These are phyloP conservation scores for Rhynchonycteris naso DNA, from an alignment of 2,797 vertebrate species.

Conservation along the genomic window DNA sequence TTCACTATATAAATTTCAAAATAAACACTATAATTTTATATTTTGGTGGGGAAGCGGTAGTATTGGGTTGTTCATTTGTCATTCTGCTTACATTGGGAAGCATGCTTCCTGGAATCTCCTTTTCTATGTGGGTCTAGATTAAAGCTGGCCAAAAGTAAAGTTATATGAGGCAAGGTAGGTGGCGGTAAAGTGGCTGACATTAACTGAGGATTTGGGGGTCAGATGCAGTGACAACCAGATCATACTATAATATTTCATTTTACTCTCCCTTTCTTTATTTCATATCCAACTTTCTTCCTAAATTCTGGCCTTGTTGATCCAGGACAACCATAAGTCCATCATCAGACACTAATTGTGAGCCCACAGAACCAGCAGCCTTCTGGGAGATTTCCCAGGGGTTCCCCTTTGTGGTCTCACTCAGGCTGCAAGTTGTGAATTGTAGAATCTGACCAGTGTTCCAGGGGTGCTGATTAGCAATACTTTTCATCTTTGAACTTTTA, in stretches of 20 bases:
- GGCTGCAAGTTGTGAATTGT: background rate
- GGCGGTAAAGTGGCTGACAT: background rate
- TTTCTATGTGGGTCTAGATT: background rate
- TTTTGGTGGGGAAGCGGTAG: background rate
- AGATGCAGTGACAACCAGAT: background rate
- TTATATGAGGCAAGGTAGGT: fast-evolving
- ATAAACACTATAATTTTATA: background rate
- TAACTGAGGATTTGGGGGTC: background rate
- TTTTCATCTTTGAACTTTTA: background rate
- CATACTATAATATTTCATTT: background rate
- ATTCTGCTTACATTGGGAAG: background rate
- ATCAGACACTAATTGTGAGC: background rate
- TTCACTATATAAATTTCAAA: background rate
- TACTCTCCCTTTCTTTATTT: background rate
- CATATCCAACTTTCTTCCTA: background rate
- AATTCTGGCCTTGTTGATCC: background rate
- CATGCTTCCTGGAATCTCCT: background rate
- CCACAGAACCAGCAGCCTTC: background rate
- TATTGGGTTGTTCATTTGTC: background rate
- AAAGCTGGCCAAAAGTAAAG: background rate
- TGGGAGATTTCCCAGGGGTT: background rate
- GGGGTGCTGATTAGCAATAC: background rate
- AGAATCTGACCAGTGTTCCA: fast-evolving
- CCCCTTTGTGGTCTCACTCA: background rate
- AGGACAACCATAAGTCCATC: background rate